Percentiles rank a stretch among this genome's conserved stretches.
These are phyloP conservation scores for Eidolon dupreanum DNA, from an alignment of 2,797 vertebrate genomes.

Conservation along the genomic window DNA sequence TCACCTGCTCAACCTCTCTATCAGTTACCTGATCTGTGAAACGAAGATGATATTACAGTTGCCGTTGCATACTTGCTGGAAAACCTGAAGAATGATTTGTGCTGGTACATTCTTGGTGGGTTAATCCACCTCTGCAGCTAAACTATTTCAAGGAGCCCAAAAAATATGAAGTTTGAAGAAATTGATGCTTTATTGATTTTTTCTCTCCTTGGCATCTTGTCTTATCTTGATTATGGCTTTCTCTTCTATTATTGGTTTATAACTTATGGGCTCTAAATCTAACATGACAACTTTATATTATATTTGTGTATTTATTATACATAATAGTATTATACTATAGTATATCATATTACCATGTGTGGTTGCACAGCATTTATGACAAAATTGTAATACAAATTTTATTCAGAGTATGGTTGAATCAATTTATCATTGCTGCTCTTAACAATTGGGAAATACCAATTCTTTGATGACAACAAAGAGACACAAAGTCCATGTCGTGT, in stretches of 20 bases:
- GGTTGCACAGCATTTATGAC: neutral
- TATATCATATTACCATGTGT: neutral
- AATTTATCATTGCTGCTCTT: neutral
- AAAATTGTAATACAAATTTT: neutral
- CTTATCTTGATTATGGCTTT: neutral
- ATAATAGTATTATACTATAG: neutral
- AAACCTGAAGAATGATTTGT: neutral
- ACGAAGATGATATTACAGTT: constrained; percentile 15
- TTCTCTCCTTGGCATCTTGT: neutral
- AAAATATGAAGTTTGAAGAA: neutral
- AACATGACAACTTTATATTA: neutral
- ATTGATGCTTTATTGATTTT: neutral
- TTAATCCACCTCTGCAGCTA: neutral
- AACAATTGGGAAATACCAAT: neutral
- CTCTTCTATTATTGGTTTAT: neutral
- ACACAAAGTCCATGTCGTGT: neutral
- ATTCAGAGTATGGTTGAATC: neutral
- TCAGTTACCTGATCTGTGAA: constrained; percentile 1
- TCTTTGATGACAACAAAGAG: neutral
- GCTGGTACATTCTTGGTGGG: neutral
- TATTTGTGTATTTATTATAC: neutral
- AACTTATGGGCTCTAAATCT: neutral
- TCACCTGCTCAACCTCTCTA: neutral
- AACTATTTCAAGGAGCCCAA: neutral
- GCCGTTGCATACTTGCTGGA: neutral